Conservation (phyloP, 2,113 vertebrate species). For the Microtus pennsylvanicus region DNA sequence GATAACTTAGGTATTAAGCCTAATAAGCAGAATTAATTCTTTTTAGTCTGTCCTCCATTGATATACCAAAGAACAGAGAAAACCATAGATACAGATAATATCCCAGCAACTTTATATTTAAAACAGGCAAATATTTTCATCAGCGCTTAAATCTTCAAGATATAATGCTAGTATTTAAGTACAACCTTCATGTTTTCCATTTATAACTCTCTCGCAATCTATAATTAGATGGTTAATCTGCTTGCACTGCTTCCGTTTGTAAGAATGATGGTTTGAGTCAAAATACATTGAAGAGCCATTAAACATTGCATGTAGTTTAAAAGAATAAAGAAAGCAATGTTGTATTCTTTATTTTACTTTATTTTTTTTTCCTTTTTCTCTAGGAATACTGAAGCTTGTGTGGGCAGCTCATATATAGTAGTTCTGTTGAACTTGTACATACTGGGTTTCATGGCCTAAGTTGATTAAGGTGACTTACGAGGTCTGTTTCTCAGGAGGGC, state of each 20-base stretch:
- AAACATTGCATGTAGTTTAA: neutral
- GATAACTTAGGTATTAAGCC: neutral
- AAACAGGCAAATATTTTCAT: neutral
- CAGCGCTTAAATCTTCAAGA: neutral
- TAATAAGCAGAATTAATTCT: neutral
- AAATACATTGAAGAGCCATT: neutral
- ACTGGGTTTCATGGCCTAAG: too few species aligned
- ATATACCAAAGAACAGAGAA: neutral
- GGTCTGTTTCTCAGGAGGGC: too few species aligned
- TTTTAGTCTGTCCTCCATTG: neutral
- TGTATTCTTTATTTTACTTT: neutral
- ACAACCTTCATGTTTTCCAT: neutral
- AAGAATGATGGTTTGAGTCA: constrained; percentile 1
- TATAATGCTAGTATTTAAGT: neutral
- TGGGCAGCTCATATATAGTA: too few species aligned
- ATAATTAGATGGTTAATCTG: neutral
- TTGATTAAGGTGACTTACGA: too few species aligned
- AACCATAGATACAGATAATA: neutral
- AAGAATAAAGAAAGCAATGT: neutral
- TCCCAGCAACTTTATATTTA: neutral
- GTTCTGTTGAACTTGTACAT: too few species aligned
- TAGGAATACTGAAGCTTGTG: too few species aligned
- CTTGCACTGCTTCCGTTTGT: neutral
- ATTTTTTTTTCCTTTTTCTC: too few species aligned
- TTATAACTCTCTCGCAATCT: neutral